Conservation (phyloP, 2,113 vertebrate species). For the Catharus fuscescens region DNA sequence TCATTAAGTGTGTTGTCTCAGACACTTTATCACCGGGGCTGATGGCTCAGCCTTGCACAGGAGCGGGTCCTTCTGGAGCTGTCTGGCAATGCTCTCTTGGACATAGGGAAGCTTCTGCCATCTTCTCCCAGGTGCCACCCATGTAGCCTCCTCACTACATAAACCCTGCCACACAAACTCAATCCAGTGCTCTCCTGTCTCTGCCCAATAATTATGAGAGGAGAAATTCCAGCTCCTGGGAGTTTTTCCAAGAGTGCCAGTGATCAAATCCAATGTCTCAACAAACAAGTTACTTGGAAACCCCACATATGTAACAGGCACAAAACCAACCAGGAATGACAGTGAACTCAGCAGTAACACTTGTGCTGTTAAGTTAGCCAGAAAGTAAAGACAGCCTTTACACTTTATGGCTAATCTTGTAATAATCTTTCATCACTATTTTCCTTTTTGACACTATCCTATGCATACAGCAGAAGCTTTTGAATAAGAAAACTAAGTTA, state of each 20-base stretch:
- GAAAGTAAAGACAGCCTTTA: not conserved
- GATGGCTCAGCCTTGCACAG: not conserved
- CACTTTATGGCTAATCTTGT: not conserved
- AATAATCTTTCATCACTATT: not conserved
- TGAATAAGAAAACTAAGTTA: not conserved
- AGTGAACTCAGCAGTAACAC: not conserved
- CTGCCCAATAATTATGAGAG: not conserved
- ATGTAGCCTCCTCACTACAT: not conserved
- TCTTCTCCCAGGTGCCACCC: not conserved
- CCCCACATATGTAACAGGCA: fast-evolving
- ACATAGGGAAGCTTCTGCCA: not conserved
- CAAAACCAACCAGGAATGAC: not conserved
- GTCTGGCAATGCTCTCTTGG: not conserved
- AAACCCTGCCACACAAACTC: not conserved
- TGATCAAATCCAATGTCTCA: not conserved
- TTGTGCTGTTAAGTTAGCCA: not conserved
- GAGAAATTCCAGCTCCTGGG: not conserved
- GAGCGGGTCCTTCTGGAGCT: not conserved
- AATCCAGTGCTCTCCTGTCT: not conserved
- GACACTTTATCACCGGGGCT: fast-evolving
- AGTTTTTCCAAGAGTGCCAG: not conserved
- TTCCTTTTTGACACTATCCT: not conserved
- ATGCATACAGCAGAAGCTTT: not conserved
- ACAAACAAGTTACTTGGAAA: not conserved
- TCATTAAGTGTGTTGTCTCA: not conserved